Evolutionary conservation across 2,797 vertebrate species (phyloP).

Genomic region (Prionace glauca): DNA sequence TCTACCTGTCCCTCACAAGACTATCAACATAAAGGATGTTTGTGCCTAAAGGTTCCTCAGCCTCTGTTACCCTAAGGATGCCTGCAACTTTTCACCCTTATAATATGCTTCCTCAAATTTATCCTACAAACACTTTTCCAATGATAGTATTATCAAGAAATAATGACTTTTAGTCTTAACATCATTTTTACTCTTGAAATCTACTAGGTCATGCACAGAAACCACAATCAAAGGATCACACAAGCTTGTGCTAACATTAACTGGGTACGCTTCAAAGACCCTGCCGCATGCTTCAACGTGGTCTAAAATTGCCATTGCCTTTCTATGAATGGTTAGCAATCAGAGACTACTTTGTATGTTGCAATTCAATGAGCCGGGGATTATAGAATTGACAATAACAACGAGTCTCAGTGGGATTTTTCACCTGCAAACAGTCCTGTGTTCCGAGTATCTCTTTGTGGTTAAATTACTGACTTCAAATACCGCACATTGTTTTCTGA

Average conservation of each 20-base stretch:
- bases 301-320: neutral
- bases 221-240: neutral
- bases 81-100: too few species aligned
- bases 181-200: neutral
- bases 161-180: neutral
- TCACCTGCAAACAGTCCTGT: neutral
- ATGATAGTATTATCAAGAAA: neutral
- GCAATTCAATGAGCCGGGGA: neutral
- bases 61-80: too few species aligned
- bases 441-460: neutral
- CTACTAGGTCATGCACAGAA: neutral
- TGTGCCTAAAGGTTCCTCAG: too few species aligned
- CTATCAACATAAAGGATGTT: too few species aligned
- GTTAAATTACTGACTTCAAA: neutral
- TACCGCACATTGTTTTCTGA: neutral
- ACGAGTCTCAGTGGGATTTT: neutral
- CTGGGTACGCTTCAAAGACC: neutral
- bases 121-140: neutral
- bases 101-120: neutral
- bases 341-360: neutral
- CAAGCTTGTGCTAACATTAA: neutral
- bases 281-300: neutral
- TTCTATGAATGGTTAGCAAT: neutral
- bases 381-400: neutral
- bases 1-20: too few species aligned